Conservation (phyloP, 2,113 vertebrate genomes). For the Callospermophilus lateralis region DNA sequence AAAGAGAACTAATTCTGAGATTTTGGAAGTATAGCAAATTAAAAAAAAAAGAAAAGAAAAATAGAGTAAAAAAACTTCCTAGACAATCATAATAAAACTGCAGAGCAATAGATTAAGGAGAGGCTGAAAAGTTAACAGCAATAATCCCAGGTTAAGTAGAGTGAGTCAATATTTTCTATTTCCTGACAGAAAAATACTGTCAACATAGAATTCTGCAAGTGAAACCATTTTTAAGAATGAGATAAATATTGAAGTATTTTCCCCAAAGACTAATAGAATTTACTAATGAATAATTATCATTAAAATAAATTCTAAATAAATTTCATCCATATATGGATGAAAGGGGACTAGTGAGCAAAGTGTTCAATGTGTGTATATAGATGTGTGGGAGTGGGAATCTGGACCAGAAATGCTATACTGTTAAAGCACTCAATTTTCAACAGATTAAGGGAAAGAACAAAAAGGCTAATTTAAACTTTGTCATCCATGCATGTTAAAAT, state of each 20-base stretch:
- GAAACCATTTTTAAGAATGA: background rate
- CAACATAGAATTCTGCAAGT: background rate
- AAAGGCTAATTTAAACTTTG: background rate
- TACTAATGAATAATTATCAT: background rate
- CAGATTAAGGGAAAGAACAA: background rate
- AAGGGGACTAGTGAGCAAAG: background rate
- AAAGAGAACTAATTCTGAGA: background rate
- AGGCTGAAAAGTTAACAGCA: background rate
- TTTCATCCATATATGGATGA: background rate
- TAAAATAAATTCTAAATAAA: background rate
- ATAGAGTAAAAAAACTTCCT: background rate
- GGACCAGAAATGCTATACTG: background rate
- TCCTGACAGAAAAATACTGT: background rate
- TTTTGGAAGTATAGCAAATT: background rate
- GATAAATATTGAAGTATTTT: background rate
- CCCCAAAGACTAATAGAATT: background rate
- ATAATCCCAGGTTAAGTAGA: background rate
- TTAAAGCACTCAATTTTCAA: background rate
- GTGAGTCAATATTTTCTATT: background rate
- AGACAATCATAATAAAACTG: background rate
- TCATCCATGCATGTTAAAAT: background rate
- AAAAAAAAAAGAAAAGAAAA: background rate
- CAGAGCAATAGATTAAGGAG: background rate
- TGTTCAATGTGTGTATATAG: background rate
- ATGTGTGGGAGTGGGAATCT: too few relatives aligned